These are phyloP conservation scores for Plectrocnemia conspersa DNA, from an alignment of 1,140 invertebrate genomes.

Conservation along the genomic window DNA sequence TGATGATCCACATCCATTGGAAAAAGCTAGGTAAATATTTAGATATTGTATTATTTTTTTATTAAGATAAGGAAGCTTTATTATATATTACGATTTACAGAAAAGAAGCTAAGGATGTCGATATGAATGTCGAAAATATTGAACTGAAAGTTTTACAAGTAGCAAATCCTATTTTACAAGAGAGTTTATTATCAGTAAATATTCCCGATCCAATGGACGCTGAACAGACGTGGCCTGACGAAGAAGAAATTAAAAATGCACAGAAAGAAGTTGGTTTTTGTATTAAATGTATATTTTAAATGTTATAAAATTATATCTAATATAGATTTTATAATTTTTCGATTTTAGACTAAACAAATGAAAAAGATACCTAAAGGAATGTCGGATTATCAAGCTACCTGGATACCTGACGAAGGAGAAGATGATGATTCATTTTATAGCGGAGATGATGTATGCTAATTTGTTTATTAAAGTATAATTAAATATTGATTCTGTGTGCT, in stretches of 20 bases:
- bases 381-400: constrained; percentile 94
- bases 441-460: constrained; percentile 40
- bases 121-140: constrained; percentile 37
- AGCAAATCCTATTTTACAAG: constrained; percentile 67
- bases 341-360: constrained; percentile 51
- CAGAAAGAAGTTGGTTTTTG: constrained; percentile 52
- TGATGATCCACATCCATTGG: constrained; percentile 71
- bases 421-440: constrained; percentile 43
- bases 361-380: constrained; percentile 90
- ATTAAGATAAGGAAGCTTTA: constrained; percentile 4
- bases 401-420: constrained; percentile 69
- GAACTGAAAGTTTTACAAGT: constrained; percentile 55
- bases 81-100: constrained; percentile 25
- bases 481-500: not conserved
- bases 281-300: constrained; percentile 5
- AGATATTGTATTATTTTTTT: not conserved
- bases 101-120: constrained; percentile 37
- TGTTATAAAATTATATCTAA: not conserved
- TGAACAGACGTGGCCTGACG: constrained; percentile 94
- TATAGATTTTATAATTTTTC: constrained; percentile 13
- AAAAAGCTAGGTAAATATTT: constrained; percentile 44
- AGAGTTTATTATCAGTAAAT: constrained; percentile 74
- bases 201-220: constrained; percentile 86
- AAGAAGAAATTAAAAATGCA: constrained; percentile 78
- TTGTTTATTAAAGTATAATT: constrained; percentile 9